Evolutionary conservation across 2,113 vertebrate genomes (phyloP).

Genomic region (Corythoichthys intestinalis): DNA sequence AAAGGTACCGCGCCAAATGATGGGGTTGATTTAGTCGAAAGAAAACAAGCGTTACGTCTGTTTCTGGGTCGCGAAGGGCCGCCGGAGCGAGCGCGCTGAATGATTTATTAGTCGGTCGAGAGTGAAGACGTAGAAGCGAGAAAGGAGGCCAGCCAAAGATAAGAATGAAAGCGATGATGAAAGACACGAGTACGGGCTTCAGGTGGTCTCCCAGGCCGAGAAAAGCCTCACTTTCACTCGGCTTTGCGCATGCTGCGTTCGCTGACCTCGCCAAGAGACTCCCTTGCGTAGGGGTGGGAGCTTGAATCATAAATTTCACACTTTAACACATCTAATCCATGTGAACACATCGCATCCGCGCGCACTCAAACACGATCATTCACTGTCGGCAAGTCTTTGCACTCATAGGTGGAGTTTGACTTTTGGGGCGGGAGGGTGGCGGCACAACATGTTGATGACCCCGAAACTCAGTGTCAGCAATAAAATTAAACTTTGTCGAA

Average conservation of each 20-base stretch:
- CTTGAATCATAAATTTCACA: no score
- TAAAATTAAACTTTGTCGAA: no score
- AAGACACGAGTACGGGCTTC: background rate
- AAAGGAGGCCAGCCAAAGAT: slow-evolving; percentile 1
- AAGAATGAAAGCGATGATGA: slow-evolving; percentile 20
- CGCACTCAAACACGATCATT: no score
- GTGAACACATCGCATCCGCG: no score
- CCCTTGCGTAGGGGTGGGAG: background rate
- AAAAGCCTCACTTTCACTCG: background rate
- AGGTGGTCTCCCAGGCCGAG: background rate
- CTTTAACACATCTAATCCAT: no score
- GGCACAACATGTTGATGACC: no score
- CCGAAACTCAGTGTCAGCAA: no score
- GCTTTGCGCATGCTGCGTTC: background rate
- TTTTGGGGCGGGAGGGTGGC: no score
- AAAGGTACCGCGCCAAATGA: slow-evolving; percentile 37
- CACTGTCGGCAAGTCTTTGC: no score
- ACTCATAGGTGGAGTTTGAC: no score
- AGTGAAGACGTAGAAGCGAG: slow-evolving; percentile 32
- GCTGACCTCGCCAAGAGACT: background rate
- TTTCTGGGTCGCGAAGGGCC: slow-evolving; percentile 54
- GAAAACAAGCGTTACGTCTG: slow-evolving; percentile 21
- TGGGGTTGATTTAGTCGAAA: slow-evolving; percentile 21
- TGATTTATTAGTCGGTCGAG: slow-evolving; percentile 55
- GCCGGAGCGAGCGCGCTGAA: slow-evolving; percentile 44